Evolutionary conservation across 2,888 invertebrate genomes (phyloP), one percentile per base, ranked within the genome.

Genomic region (Mechanitis mazaeus): DNA sequence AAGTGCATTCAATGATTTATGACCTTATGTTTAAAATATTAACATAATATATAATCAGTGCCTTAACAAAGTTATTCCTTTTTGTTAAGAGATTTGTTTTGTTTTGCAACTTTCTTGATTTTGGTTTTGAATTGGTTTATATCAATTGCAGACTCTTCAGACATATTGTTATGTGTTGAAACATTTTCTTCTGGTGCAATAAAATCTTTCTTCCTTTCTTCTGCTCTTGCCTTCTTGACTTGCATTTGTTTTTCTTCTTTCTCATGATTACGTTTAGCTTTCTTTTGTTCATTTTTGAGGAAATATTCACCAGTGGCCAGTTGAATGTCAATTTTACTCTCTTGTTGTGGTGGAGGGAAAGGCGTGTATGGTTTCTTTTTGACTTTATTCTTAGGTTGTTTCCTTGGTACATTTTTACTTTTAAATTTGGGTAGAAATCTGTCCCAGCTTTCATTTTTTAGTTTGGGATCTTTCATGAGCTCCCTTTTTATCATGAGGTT

Each of bases 281-380:
- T 92, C 79, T 93, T 94, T 72, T 96, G 95, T 69, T 95, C 94
- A 77, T 96, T 94, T 73, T 95, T 96, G 58, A 99, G 93, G 93
- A 99, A 99, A 85, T 96, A 99, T 90, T 99, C 98, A 61, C 99
- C 99, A 54, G 95, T 93, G n/a, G 96, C 97, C 77, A 99, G 86
- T 83, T 97, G 93, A 78, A 95, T 95, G 82, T 99, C 99, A 76
- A 97, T 87, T 89, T 99, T 99, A 84, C 98, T 97, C 78, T 97
- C 96, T 12, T 93, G 92, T 79, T 96, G 98, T 3, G 96, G 92
- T 2, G 99, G 99, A 62, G 99, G 99, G 93, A 99, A 99, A 33
- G 99, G 99, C 66, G 98, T 99, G 80, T 99, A 99, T 9, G 94
- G 94, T 80, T 96, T 96, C 91, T 98, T 98, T n/a, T 92, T 91